Percentiles rank a stretch among this genome's conserved stretches.
phyloP scores from a whole-genome alignment of 1,140 invertebrate genomes.

The Phthorimaea operculella region DNA sequence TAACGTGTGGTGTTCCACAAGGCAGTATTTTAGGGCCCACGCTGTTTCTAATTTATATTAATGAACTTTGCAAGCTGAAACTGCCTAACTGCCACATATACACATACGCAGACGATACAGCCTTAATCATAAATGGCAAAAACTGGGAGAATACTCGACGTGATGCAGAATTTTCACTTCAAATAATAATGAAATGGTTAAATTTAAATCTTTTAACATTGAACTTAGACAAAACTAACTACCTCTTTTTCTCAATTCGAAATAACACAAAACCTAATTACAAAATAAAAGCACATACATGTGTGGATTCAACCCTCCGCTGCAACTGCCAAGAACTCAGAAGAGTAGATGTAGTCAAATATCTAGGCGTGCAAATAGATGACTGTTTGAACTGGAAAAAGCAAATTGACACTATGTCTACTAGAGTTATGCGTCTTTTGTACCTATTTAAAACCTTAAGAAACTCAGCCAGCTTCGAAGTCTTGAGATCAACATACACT shows the following conservation, averaged over 20 bases:
- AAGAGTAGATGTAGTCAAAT: neutral
- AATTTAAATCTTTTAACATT: neutral
- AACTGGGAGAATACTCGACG: neutral
- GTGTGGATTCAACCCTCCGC: neutral
- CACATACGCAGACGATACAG: conserved; percentile 1
- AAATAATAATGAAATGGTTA: neutral
- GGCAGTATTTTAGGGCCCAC: conserved; percentile 1
- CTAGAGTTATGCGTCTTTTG: neutral
- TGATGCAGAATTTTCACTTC: neutral
- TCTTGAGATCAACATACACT: neutral
- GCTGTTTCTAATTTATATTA: neutral
- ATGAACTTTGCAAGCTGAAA: neutral
- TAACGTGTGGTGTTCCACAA: conserved; percentile 1
- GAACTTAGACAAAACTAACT: neutral
- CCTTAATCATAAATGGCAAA: neutral
- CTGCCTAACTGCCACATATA: neutral
- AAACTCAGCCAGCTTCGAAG: neutral
- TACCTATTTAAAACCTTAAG: neutral
- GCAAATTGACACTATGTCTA: neutral
- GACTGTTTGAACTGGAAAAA: neutral
- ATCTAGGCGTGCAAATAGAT: neutral
- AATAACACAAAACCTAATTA: neutral
- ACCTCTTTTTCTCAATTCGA: neutral
- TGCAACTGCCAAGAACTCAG: neutral
- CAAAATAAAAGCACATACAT: neutral